Base-by-base conservation (phyloP, 2,888 invertebrate species). In the Sesia apiformis region DNA sequence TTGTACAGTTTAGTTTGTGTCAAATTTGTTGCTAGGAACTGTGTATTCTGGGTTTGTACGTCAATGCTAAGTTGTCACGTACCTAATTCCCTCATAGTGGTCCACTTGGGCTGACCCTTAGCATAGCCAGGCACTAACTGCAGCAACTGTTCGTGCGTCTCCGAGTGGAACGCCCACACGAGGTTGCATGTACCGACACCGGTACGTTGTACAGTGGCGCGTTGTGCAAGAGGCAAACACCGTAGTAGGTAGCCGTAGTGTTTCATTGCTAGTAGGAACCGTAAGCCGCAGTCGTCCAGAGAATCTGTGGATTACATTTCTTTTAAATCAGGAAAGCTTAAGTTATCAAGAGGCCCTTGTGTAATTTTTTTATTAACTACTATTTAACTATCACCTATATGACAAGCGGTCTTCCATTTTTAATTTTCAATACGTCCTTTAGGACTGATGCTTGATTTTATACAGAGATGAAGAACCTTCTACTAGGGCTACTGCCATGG, bases 121-220 rank as follows among this genome's bases (percentile, higher is more conserved):
- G 94, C 92, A 65, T 95, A 96, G 0, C 95, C 95, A 0, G 99
- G 98, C 62, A 98, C 94, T 53, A 98, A 87, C 56, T 95, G 94
- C 7, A 99, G 84, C 55, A 99, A 89, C 76, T 99, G 99, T 68
- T 98, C 98, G 76, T 98, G 97, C 38, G 97, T 96, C 83, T 99
- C 99, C 0, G 99, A 99, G 81, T 99, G 99, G 85, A 97, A 99
- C 0, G 99, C 99, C 99, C 99, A 99, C 3, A 98, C 98, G 38
- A 99, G 91, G 81, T 98, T 97, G 65, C 97, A 95, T 5, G 94
- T 95, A 42, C 95, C 95, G 1, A 97, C 94, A 38, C 97, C 98
- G 61, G 94, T 94, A 54, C 95, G 94, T 70, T 97, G 97, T 61
- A 98, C 92, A 55, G 93, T 93, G 0, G 95, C 94, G 54, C 98